Percentiles rank a stretch among this genome's conserved stretches.
These are phyloP conservation scores for Trichosurus vulpecula DNA, from an alignment of 2,797 vertebrate genomes.

Conservation along the genomic window DNA sequence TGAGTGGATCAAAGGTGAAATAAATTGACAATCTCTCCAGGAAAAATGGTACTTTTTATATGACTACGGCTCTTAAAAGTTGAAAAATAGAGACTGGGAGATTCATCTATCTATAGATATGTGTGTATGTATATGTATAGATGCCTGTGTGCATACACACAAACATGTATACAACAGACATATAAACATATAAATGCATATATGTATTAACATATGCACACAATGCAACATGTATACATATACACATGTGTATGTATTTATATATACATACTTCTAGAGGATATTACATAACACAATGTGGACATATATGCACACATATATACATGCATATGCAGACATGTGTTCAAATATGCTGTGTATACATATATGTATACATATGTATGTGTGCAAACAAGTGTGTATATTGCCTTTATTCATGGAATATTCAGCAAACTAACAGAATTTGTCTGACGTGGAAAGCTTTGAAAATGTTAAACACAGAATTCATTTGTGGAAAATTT, in stretches of 20 bases:
- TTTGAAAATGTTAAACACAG: neutral
- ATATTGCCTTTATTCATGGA: neutral
- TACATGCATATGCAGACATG: too few species aligned
- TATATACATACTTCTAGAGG: too few species aligned
- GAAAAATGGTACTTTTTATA: neutral
- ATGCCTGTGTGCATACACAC: neutral
- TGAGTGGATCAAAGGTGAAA: neutral
- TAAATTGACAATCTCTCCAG: neutral
- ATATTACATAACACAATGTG: too few species aligned
- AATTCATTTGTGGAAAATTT: slow-evolving; percentile 2
- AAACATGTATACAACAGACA: neutral
- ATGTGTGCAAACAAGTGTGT: neutral
- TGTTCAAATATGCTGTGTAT: too few species aligned
- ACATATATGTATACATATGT: too few species aligned
- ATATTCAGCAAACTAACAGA: neutral
- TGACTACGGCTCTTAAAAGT: neutral
- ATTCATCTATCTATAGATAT: too few species aligned
- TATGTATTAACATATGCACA: too few species aligned
- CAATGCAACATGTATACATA: too few species aligned
- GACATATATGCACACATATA: too few species aligned
- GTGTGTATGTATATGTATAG: too few species aligned
- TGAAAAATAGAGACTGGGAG: neutral
- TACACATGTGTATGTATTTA: too few species aligned
- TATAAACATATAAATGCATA: neutral
- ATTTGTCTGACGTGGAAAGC: neutral